Base-by-base conservation (phyloP, 2,797 vertebrate genomes). In the Pempheris klunzingeri region DNA sequence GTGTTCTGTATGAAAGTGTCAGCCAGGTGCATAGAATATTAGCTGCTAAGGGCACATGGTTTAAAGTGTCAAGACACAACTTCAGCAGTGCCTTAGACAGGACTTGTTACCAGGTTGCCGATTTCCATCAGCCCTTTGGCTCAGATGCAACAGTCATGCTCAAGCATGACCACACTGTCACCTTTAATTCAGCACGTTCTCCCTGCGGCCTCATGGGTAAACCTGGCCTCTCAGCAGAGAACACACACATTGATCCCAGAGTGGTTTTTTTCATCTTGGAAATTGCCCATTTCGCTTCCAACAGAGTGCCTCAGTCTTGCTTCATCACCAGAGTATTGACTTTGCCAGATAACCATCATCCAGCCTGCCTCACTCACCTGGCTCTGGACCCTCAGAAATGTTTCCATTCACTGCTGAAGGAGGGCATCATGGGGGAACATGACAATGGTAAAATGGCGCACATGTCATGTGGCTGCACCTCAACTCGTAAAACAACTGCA, bases 221-320 rank as follows among this genome's bases (percentile, higher is more conserved):
- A 55, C 43, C 59, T 64, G 64, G 38, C 50, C 24, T 70, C 63
- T 59, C 62, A 47, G 60, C 52, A 68, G 53, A 72, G 74, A 84
- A 28, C 58, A 74, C 68, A 47, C 71, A 39, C 72, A 87, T 78
- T 74, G 84, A 90, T 89, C 73, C 28, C 5, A 7, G 20, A 10
- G 65, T 39, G 20, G 18, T 12, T 63, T 81, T 71, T 78, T 82
- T 80, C 70, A 78, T 86, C 66, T 66, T 69, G 59, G 62, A 88
- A 85, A 82, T 81, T 71, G 38, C 41, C 71, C n/a, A 72, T 75
- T 84, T 90, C 76, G 71, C 74, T 78, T 75, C 46, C 54, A 82
- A 39, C 57, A 46, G 67, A 67, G 78, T 41, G 12, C 49, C 72
- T 61, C 44, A 26, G 71, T 54, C 54, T 85, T 41, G 13, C 57